Base-by-base conservation (phyloP, 2,888 invertebrate species). In the Hermaeophaga mercurialis region DNA sequence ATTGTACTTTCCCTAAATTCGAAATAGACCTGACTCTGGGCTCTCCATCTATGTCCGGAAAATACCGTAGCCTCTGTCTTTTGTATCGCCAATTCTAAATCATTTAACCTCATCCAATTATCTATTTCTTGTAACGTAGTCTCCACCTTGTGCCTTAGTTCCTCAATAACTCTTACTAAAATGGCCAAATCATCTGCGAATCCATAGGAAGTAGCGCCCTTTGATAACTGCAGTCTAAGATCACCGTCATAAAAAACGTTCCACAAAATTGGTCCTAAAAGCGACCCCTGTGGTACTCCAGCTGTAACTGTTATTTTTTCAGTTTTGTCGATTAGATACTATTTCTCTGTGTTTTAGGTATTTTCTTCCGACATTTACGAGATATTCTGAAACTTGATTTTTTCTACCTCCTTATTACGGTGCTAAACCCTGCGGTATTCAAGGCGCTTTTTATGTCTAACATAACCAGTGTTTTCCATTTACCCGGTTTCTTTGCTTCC, bases 281-380 rank as follows among this genome's bases (percentile, higher is more conserved):
- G 4, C 22, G 22, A 22, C 22, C 45, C 31, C 31, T 46, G 45
- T 1, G 31, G 45, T 11, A 46, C 45, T 9, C 45, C 45, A 1
- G 18, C 14, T n/a, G 24, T 46, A 4, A 33, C 18, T 14, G 33
- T 12, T 12, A 33, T 47, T 12, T 11, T 31, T 18, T 31, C 28
- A 0, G 1, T 34, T 4, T 11, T 34, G 1, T 3, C 31, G 11
- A 45, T n/a, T n/a, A n/a, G n/a, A n/a, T 5, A n/a, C 26, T 34
- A 48, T 47, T 4, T 14, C 17, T 26, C 48, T 33, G 11, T 34
- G n/a, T 6, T 31, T 48, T 1, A 49, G 49, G 14, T 55, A 55
- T 17, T 11, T 47, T 8, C 28, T 26, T 0, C 33, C 31, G 2
- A 48, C 9, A 26, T 55, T 48, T 6, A 49, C 11, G 8, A 48